A percentile compares a stretch with the other conserved stretches of the same genome.
These are phyloP conservation scores for Dasyornis broadbenti DNA, from an alignment of 2,113 vertebrate species.

Conservation along the genomic window DNA sequence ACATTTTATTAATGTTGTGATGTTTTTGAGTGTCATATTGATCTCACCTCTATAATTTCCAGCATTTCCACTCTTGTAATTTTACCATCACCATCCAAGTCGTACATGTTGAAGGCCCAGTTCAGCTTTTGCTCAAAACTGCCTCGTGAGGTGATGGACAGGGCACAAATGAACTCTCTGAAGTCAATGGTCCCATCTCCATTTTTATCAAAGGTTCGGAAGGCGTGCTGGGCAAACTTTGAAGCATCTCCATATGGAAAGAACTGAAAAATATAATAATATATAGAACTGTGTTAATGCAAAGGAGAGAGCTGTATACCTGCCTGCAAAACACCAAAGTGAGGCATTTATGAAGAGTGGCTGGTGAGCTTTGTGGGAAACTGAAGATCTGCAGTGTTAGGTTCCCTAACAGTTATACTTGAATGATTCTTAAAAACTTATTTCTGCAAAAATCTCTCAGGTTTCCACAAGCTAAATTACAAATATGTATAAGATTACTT, in stretches of 20 bases:
- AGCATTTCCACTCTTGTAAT: slow-evolving; percentile 98
- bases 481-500: neutral
- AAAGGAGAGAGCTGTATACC: neutral
- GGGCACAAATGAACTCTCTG: slow-evolving; percentile 97
- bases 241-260: slow-evolving; percentile 97
- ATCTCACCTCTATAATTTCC: slow-evolving; percentile 95
- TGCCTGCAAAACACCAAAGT: neutral
- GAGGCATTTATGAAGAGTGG: neutral
- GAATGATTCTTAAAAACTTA: neutral
- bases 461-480: neutral
- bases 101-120: slow-evolving; percentile 99
- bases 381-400: neutral
- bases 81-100: slow-evolving; percentile 97
- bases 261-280: slow-evolving; percentile 77
- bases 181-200: slow-evolving; percentile 97
- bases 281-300: neutral
- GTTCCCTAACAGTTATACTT: neutral
- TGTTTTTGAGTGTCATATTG: neutral
- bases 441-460: neutral
- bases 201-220: slow-evolving; percentile 98
- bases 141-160: slow-evolving; percentile 96
- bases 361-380: neutral
- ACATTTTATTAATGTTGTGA: neutral
- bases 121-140: slow-evolving; percentile 99
- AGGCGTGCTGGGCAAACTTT: slow-evolving; percentile 97